Evolutionary conservation across 2,888 invertebrate genomes (phyloP), one percentile per base, ranked within the genome.

Genomic region (Gastrophysa polygoni): DNA sequence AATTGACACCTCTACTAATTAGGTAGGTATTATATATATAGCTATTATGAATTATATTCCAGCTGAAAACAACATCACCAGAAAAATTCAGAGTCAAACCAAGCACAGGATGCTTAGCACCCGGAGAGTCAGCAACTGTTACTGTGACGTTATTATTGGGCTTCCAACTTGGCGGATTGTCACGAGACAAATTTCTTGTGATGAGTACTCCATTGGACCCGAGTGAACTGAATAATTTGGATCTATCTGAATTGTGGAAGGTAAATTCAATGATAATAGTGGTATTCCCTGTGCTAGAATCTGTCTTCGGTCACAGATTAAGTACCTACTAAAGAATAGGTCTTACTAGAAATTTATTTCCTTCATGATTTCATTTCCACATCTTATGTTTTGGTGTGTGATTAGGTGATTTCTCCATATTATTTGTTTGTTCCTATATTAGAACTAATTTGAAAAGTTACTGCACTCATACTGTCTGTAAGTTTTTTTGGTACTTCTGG

Each of bases 1-100:
- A 11, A 48, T 1, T 14, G 2, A 16, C 18, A 32, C n/a, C 16
- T 7, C 6, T 34, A 7, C 8, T 7, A 16, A 54, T 14, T 8
- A 32, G 24, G 1, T 24, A 14, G 32, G 46, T 48, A 14, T 18
- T n/a, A n/a, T n/a, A n/a, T n/a, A n/a, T n/a, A n/a, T n/a, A n/a
- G n/a, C n/a, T n/a, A n/a, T n/a, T n/a, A n/a, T n/a, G n/a, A n/a
- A n/a, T 8, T 34, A 29, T 14, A 44, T 61, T 57, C 14, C 47
- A 61, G 91, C 91, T 98, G 66, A 93, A 98, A 82, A 98, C 97
- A 11, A 98, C 97, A 2, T 92, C 96, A 0, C 98, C 97, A 0
- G 95, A 96, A 74, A 96, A 96, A 80, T 98, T 95, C 82, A 85
- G 95, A 28, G 98, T 98, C 1, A 87, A 94, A 56, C 97, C 96